Evolutionary conservation across 2,888 invertebrate species (phyloP), one percentile per base, ranked within the genome.

Genomic region (Spodoptera picta): DNA sequence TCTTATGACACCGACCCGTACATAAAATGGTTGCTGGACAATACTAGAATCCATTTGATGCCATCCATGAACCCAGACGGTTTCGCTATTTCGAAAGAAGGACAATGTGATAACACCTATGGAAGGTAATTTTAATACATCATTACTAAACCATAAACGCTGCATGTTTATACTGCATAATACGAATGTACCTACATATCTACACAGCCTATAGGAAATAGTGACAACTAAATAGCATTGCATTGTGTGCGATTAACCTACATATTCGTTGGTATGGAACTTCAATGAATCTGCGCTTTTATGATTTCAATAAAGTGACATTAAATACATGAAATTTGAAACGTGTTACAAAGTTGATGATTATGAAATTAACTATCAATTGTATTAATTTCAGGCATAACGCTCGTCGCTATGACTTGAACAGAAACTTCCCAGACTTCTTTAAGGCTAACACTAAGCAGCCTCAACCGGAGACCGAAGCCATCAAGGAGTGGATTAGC

Each of bases 41-140:
- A 98, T 89, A 99, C 99, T 0, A 96, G 99, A 70, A 98, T 99
- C 82, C 99, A 99, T 90, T 96, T 99, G 81, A 96, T 99, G 96
- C 99, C 99, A 0, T 98, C 98, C 0, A 99, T 99, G 99, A 99
- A 99, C 92, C 99, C 99, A 0, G 99, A 99, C 90, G 99, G 99
- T 24, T 99, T 97, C 93, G 98, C 99, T 80, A 97, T 97, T 23
- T 98, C 99, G 6, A 96, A 97, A 81, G 98, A 98, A 90, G 98
- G 98, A 42, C 96, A 96, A 65, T 98, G 98, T 83, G 97, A 98
- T 82, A 98, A 98, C 27, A 97, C 97, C 10, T 97, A 97, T 88
- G 98, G 98, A 88, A 96, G 98, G 97, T 97, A 90, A 36, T 36
- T 36, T 36, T 36, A 9, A 36, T 36, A 58, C 11, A 14, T 46